Evolutionary conservation across 2,113 vertebrate genomes (phyloP).

Genomic region (Pyxicephalus adspersus): DNA sequence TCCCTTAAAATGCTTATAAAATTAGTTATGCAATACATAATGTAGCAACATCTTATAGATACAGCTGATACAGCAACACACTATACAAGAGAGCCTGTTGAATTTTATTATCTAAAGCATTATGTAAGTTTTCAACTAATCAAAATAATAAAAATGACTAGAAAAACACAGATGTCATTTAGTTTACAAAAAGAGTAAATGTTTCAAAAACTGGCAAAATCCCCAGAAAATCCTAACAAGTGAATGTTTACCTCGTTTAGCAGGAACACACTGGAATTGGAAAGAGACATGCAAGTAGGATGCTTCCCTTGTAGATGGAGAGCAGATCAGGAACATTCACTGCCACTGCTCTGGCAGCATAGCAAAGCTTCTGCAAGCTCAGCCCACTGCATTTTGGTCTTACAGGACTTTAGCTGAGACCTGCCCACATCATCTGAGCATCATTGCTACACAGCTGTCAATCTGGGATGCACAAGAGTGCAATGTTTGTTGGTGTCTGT

Average conservation of each 20-base stretch:
- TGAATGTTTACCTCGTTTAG: constrained; percentile 70
- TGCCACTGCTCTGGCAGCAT: constrained; percentile 20
- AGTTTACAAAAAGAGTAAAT: too few relatives aligned
- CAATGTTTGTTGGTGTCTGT: not conserved
- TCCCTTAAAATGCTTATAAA: too few relatives aligned
- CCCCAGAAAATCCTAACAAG: not conserved
- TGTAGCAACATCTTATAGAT: too few relatives aligned
- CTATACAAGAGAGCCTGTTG: too few relatives aligned
- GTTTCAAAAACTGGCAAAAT: not conserved
- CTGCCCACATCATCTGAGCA: constrained; percentile 32
- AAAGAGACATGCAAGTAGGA: constrained; percentile 71
- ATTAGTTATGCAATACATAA: too few relatives aligned
- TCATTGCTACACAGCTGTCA: constrained; percentile 10
- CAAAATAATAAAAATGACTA: too few relatives aligned
- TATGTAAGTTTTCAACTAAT: too few relatives aligned
- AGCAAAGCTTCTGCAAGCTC: constrained; percentile 48
- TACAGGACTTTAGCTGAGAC: constrained; percentile 33
- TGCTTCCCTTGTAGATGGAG: constrained; percentile 39
- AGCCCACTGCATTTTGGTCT: constrained; percentile 49
- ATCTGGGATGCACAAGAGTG: constrained; percentile 1
- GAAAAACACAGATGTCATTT: too few relatives aligned
- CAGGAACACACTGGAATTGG: constrained; percentile 76
- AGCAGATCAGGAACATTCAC: constrained; percentile 10
- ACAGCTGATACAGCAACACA: too few relatives aligned
- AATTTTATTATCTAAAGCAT: too few relatives aligned